phyloP scores from a whole-genome alignment of 92 coral and sea anemone species.

The Diadumene lineata region DNA sequence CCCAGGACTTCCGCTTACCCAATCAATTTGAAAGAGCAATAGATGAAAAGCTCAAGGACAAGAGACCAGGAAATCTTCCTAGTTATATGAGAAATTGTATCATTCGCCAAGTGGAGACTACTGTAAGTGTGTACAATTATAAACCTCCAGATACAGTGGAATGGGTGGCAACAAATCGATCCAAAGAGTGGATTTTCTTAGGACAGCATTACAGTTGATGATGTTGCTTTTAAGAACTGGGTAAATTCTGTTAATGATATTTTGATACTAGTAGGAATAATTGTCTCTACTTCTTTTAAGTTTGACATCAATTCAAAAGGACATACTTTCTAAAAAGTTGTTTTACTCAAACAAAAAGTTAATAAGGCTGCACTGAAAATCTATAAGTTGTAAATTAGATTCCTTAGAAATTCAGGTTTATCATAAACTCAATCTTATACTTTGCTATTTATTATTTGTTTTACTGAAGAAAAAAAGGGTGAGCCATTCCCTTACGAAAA shows the following conservation, averaged over 20 bases:
- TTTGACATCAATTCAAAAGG: too few relatives aligned
- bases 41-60: constrained; percentile 3
- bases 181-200: constrained; percentile 23
- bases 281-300: too few relatives aligned
- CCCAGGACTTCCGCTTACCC: constrained; percentile 20
- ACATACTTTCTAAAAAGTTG: too few relatives aligned
- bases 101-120: constrained; percentile 34
- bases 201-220: constrained; percentile 7
- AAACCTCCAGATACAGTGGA: constrained; percentile 31
- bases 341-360: too few relatives aligned
- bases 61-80: constrained; percentile 17
- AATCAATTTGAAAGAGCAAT: constrained; percentile 23
- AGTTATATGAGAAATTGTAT: constrained; percentile 9
- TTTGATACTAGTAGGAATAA: too few relatives aligned
- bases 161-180: constrained; percentile 25
- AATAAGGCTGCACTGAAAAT: too few relatives aligned
- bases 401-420: too few relatives aligned
- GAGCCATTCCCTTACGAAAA: too few relatives aligned
- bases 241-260: background rate
- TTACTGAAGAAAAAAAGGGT: too few relatives aligned
- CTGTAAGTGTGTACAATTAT: constrained; percentile 21
- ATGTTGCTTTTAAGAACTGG: constrained; percentile 5
- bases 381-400: too few relatives aligned
- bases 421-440: too few relatives aligned
- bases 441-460: too few relatives aligned